Evolutionary conservation across 2,797 vertebrate species (phyloP), one percentile per base, ranked within the genome.

Genomic region (Scleropages formosus): DNA sequence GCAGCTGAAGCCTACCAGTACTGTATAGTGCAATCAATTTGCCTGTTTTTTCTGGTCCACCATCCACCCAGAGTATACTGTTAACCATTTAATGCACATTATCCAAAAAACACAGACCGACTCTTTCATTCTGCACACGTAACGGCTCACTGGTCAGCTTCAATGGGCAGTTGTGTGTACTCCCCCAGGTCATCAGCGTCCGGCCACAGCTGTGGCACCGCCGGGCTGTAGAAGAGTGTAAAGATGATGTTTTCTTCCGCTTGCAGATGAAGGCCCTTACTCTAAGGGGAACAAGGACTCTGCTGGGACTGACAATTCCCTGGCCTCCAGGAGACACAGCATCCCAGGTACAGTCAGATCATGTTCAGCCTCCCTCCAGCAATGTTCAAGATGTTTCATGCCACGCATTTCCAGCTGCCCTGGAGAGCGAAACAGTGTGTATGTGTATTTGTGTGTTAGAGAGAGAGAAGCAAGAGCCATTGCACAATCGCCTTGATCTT

Each of bases 211-310:
- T 71, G 22, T 61, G 65, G 47, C n/a, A 68, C 66, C 15, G 61
- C 68, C 71, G 71, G 72, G 78, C 74, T 22, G 73, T 56, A 10
- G 31, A 13, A 44, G 58, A 39, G 16, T 27, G 46, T 51, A 73
- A 64, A 63, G 61, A 65, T 72, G 69, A 68, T 81, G 72, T 82
- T 61, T 63, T 53, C 73, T 77, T 79, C 83, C 85, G 75, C 58
- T 88, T 86, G 75, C 88, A 99, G 97, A 98, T 64, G 96, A 98
- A 86, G 96, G 94, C 67, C 96, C 96, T 77, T 99, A 99, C 82
- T 95, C 92, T 8, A 99, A 98, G 87, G 96, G 93, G 65, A 91
- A 85, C 88, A 96, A 96, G 84, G 96, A 98, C 22, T 79, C 90
- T 0, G 85, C 86, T 47, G 90, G 89, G 75, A 79, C 89, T 71